Percentiles rank a stretch among this genome's conserved stretches.
Evolutionary conservation across 1,140 invertebrate species (phyloP).

Genomic region (Hesperophylax magnus): DNA sequence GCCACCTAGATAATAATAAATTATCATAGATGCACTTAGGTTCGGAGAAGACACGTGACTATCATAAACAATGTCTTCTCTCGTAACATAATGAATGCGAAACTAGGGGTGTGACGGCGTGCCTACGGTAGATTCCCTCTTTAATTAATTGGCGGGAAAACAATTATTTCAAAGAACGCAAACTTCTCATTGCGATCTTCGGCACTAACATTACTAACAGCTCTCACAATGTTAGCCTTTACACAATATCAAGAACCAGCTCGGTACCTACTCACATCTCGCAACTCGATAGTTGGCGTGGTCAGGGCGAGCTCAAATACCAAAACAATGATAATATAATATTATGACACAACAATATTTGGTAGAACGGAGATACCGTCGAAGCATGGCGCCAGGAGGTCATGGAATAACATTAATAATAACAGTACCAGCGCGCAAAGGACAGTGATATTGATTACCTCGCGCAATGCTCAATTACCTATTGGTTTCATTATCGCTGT

Average conservation of each 20-base stretch:
- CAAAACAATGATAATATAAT: neutral
- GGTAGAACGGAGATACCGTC: neutral
- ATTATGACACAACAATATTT: neutral
- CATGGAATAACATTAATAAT: constrained; percentile 14
- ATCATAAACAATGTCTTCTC: too few relatives aligned
- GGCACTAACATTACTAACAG: neutral
- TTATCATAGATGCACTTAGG: too few relatives aligned
- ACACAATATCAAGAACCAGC: neutral
- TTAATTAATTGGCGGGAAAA: too few relatives aligned
- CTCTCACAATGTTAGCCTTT: neutral
- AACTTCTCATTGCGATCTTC: neutral
- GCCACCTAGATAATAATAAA: too few relatives aligned
- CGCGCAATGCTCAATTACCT: constrained; percentile 29
- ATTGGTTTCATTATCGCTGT: constrained; percentile 1
- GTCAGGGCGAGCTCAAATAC: neutral
- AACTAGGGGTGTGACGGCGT: too few relatives aligned
- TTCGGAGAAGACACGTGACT: too few relatives aligned
- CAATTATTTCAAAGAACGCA: too few relatives aligned
- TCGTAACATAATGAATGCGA: too few relatives aligned
- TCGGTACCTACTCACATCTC: neutral
- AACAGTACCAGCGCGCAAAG: neutral
- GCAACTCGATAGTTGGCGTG: constrained; percentile 7
- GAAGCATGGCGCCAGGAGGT: constrained; percentile 33
- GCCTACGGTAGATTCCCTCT: too few relatives aligned
- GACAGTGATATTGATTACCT: constrained; percentile 14